These are phyloP conservation scores for Diacarnus erythraeanus DNA, from an alignment of 37 sponge, comb jelly and placozoan species.

Conservation along the genomic window DNA sequence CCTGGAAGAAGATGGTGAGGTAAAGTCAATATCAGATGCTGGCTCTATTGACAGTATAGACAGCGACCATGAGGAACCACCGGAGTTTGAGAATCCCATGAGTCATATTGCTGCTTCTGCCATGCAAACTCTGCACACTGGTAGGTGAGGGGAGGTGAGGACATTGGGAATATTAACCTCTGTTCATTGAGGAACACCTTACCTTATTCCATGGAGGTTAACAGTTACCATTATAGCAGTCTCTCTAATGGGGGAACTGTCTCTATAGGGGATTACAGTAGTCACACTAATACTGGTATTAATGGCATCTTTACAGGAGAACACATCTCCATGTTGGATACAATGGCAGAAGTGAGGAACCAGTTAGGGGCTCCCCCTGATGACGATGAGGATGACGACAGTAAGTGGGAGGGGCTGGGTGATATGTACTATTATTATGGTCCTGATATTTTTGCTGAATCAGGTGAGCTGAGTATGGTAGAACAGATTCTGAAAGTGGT, in stretches of 20 bases:
- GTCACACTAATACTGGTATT: too few species aligned
- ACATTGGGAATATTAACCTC: too few species aligned
- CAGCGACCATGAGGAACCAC: slow-evolving; percentile 22
- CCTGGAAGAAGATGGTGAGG: slow-evolving; percentile 27
- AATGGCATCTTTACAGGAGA: background rate
- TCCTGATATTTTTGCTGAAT: background rate
- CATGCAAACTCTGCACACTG: background rate
- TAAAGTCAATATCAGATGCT: slow-evolving; percentile 30
- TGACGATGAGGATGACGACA: slow-evolving; percentile 7
- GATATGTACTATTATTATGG: background rate
- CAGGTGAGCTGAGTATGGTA: slow-evolving; percentile 17
- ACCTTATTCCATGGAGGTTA: too few species aligned
- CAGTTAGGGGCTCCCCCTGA: background rate
- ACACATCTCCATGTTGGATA: slow-evolving; percentile 19
- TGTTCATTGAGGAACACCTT: too few species aligned
- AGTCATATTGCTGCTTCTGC: background rate
- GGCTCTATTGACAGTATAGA: slow-evolving; percentile 35
- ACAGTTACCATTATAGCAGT: too few species aligned
- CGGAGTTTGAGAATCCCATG: slow-evolving; percentile 16
- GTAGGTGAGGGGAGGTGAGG: background rate
- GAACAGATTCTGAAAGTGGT: slow-evolving; percentile 30
- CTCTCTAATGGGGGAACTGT: background rate
- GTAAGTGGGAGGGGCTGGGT: too few species aligned
- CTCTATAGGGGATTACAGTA: too few species aligned
- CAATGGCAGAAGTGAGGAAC: slow-evolving; percentile 24